These are phyloP conservation scores for Listronotus oregonensis DNA, from an alignment of 1,140 invertebrate species.

Conservation along the genomic window DNA sequence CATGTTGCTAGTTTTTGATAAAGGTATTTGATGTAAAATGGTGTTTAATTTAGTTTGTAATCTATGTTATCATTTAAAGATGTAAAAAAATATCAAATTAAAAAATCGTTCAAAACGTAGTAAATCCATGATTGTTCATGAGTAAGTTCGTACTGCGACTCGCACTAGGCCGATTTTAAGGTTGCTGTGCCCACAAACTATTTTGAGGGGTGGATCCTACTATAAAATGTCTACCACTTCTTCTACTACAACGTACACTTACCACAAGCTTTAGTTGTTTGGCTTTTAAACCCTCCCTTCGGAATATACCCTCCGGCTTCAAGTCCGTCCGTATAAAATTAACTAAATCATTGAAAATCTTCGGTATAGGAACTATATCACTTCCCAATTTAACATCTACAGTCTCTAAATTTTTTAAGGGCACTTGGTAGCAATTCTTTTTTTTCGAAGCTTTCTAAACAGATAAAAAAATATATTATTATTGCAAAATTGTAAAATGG, in stretches of 20 bases:
- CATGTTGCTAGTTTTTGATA: too few species aligned
- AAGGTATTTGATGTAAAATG: too few species aligned
- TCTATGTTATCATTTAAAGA: too few species aligned
- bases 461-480: not conserved
- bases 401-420: not conserved
- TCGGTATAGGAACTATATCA: not conserved
- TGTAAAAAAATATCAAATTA: too few species aligned
- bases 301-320: slow-evolving; percentile 2
- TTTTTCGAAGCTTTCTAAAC: slow-evolving; percentile 3
- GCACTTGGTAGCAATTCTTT: not conserved
- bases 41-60: too few species aligned
- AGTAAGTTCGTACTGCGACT: too few species aligned
- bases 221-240: slow-evolving; percentile 1
- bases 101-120: too few species aligned
- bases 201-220: too few species aligned
- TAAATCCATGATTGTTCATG: too few species aligned
- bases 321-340: not conserved
- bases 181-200: too few species aligned
- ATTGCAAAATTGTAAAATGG: not conserved
- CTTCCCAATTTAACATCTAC: not conserved
- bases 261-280: not conserved
- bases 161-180: too few species aligned
- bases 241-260: not conserved
- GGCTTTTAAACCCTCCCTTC: slow-evolving; percentile 1
- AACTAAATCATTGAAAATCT: not conserved